A percentile compares a stretch with the other conserved stretches of the same genome.
Conservation (phyloP, 2,797 vertebrate species). For the Lutjanus argentimaculatus region DNA sequence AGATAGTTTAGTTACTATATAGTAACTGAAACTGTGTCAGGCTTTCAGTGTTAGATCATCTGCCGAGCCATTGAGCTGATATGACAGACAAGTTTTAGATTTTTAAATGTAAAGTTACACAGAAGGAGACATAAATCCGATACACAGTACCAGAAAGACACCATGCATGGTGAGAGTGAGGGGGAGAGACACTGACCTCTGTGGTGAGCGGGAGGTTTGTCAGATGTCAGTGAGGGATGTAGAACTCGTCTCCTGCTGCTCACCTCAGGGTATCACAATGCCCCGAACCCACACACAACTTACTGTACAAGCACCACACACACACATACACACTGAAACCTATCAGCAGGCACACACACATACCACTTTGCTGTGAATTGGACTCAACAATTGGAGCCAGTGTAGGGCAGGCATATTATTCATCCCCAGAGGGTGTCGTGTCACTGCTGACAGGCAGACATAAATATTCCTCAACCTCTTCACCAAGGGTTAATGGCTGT, state of each 20-base stretch:
- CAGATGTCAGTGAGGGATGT: slow-evolving; percentile 78
- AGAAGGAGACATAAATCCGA: not conserved
- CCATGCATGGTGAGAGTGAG: slow-evolving; percentile 17
- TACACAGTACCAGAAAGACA: not conserved
- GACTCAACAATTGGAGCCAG: slow-evolving; percentile 76
- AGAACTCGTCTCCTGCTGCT: slow-evolving; percentile 76
- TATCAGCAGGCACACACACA: slow-evolving; percentile 43
- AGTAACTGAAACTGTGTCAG: not conserved
- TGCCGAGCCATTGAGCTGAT: not conserved
- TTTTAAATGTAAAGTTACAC: not conserved
- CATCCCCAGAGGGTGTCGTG: slow-evolving; percentile 78
- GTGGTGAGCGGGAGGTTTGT: slow-evolving; percentile 65
- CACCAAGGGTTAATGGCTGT: slow-evolving; percentile 85
- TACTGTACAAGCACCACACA: slow-evolving; percentile 38
- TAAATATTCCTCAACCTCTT: slow-evolving; percentile 84
- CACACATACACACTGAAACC: slow-evolving; percentile 33
- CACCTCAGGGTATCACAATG: slow-evolving; percentile 69
- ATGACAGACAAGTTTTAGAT: not conserved
- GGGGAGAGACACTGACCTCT: slow-evolving; percentile 41
- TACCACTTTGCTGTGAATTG: slow-evolving; percentile 59
- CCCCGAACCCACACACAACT: slow-evolving; percentile 56
- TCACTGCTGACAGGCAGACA: slow-evolving; percentile 84
- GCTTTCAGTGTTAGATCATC: not conserved
- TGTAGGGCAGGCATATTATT: slow-evolving; percentile 80
- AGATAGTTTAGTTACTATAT: not conserved